These are phyloP conservation scores for Charanyca ferruginea DNA, from an alignment of 2,888 invertebrate genomes.

Conservation along the genomic window DNA sequence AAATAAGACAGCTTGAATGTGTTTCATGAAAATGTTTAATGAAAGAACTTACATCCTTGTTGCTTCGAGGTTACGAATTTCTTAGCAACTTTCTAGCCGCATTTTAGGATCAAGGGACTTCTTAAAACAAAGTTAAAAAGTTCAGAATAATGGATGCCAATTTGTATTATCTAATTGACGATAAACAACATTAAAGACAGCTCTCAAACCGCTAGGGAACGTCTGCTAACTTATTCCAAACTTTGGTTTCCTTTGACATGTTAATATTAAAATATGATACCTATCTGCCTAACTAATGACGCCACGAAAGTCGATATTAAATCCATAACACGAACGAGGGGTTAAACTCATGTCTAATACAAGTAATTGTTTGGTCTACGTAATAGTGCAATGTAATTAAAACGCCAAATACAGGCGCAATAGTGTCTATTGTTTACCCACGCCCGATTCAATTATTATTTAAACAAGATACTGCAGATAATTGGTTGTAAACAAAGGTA, in stretches of 20 bases:
- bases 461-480: conserved; percentile 69
- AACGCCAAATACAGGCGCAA: conserved; percentile 45
- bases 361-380: conserved; percentile 43
- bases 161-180: not conserved
- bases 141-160: not conserved
- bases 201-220: not conserved
- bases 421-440: conserved; percentile 62
- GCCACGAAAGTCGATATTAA: conserved; percentile 32
- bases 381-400: conserved; percentile 58
- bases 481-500: conserved; percentile 67
- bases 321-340: conserved; percentile 26
- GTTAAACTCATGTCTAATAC: conserved; percentile 17
- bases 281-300: conserved; percentile 38
- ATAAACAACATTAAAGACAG: conserved; percentile 26
- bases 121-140: not conserved
- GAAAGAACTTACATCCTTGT: no score
- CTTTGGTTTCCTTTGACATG: conserved; percentile 42
- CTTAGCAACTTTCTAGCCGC: conserved; percentile 42
- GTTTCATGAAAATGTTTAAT: no score
- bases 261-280: conserved; percentile 37
- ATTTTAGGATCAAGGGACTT: not conserved
- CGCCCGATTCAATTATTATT: conserved; percentile 72
- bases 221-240: conserved; percentile 20
- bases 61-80: conserved; percentile 51
- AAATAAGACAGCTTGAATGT: conserved; percentile 7